Evolutionary conservation across 2,888 invertebrate genomes (phyloP), one percentile per base, ranked within the genome.

Genomic region (Drosophila mulleri): DNA sequence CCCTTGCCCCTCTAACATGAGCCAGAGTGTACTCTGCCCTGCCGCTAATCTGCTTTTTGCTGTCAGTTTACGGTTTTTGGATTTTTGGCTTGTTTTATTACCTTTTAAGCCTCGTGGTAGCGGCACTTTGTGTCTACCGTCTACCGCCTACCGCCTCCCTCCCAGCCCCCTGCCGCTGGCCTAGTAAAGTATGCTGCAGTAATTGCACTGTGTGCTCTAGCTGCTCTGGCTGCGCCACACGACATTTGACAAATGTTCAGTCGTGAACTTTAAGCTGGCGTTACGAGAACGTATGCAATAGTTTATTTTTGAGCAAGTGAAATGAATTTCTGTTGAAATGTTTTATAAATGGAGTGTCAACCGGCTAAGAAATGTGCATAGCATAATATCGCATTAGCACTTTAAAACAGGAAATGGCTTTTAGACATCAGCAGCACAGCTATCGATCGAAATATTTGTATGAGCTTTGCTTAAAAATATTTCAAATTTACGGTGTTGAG

Each of bases 21-120:
- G 35, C 8, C 50, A 11, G 18, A 35, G 54, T 16, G 23, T 45
- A 47, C 54, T 54, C 18, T 45, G 60, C 56, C 39, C 56, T 61
- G 62, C 48, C 68, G 81, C 83, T 85, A 85, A 85, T 85, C 88
- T 85, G 85, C 90, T 86, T 86, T 85, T 89, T 88, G 85, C 85
- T 89, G 90, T 86, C 85, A 86, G 88, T 83, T 83, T 88, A 83
- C 70, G 84, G 84, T 72, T 72, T 85, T 76, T 84, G 70, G 86
- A 74, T 88, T 86, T 83, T 79, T 73, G 86, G 87, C 83, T 83
- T 88, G 89, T 90, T 86, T 90, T 86, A 86, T 86, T 90, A 85
- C 87, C 89, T 86, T 90, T 90, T 90, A 88, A 86, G 90, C 87
- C 90, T 70, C 76, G 78, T 86, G 83, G 83, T 80, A 74, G 64